A percentile compares a stretch with the other conserved stretches of the same genome.
Conservation (phyloP, 2,113 vertebrate genomes). For the Indicator maculatus region DNA sequence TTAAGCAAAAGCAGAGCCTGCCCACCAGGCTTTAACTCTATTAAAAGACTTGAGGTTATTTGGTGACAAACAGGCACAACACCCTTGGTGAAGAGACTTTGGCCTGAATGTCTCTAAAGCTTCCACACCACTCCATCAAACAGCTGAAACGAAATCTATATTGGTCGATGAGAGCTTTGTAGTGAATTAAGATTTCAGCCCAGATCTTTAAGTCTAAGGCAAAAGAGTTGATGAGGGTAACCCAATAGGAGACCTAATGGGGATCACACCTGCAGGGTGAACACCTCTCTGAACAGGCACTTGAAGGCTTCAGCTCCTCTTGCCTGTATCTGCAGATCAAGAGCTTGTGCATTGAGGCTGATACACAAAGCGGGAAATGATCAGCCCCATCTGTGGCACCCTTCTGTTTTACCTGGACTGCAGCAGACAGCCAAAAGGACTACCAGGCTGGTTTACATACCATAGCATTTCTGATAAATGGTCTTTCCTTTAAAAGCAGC, state of each 20-base stretch:
- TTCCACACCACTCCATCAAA: background rate
- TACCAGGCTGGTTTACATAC: fast-evolving
- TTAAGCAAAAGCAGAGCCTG: constrained; percentile 25
- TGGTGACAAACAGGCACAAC: constrained; percentile 39
- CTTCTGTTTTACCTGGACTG: background rate
- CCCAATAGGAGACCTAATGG: background rate
- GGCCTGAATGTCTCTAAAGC: background rate
- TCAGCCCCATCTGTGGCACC: background rate
- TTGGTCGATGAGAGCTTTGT: background rate
- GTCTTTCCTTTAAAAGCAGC: background rate
- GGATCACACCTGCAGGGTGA: background rate
- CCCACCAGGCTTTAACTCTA: constrained; percentile 10
- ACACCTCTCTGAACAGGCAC: background rate
- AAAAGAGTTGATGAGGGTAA: background rate
- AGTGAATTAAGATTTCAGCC: constrained; percentile 20
- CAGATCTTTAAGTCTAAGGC: background rate
- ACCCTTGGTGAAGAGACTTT: background rate
- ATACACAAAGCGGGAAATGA: background rate
- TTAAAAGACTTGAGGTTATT: constrained; percentile 32
- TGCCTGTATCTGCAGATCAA: background rate
- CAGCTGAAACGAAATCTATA: background rate
- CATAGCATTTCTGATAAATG: background rate
- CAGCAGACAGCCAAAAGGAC: background rate
- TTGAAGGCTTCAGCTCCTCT: background rate
- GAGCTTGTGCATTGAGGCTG: background rate